Evolutionary conservation across 2,113 vertebrate species (phyloP), one percentile per base, ranked within the genome.

Genomic region (Tachycineta bicolor): DNA sequence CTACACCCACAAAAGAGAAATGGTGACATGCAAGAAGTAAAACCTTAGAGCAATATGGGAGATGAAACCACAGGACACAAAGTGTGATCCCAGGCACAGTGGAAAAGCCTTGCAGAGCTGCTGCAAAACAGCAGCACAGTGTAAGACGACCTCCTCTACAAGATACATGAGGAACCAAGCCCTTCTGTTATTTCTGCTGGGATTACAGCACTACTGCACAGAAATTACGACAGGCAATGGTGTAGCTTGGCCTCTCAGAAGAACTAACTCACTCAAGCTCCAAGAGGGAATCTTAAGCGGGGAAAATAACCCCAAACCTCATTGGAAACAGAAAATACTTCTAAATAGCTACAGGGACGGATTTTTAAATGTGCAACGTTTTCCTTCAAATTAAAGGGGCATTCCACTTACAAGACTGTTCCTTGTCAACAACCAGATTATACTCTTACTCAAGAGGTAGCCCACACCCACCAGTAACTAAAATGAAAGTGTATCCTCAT

Each of bases 151-250:
- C 24, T 52, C 24, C 53, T 87, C 65, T n/a, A 21, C 25, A 50
- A 46, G 37, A 31, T 10, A 56, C 0, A 0, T 0, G 1, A 87
- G 43, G 68, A 46, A 81, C 79, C 21, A 77, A 70, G 29, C 4
- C 6, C 22, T 70, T 25, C 44, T 69, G 62, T 24, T 60, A 12
- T 10, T 75, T 82, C 37, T 67, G 43, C 10, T 75, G 34, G 56
- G 20, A 83, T 71, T 71, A 55, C 39, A 87, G n/a, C 28, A 37
- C 62, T 56, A 15, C 5, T 28, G 19, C 16, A 78, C 10, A 52
- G 64, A 81, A 52, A 68, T 41, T 10, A 71, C 18, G 11, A 58
- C 39, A 83, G n/a, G 21, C 25, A 73, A 70, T 49, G 16, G 43
- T 34, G 13, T 14, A 75, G 59, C 60, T 41, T 43, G 29, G 37